Conservation (phyloP, 2,888 invertebrate genomes). For the Euspilapteryx auroguttella region DNA sequence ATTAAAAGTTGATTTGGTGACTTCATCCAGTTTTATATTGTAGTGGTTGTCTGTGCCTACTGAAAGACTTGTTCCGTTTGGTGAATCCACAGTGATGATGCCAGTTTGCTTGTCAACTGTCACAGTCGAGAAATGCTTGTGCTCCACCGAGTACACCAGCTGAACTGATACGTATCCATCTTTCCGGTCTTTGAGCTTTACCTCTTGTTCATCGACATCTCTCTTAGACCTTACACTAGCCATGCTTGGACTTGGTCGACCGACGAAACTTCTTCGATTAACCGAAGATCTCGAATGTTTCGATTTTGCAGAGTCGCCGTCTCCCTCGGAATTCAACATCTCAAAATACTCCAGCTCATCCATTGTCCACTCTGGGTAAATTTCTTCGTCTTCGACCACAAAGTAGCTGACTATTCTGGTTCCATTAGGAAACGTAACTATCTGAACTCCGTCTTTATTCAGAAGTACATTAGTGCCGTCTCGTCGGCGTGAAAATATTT, state of each 20-base stretch:
- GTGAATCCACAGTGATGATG: conserved; percentile 29
- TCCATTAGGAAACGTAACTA: conserved; percentile 36
- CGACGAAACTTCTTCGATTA: conserved; percentile 22
- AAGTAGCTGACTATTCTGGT: conserved; percentile 34
- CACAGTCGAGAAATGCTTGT: conserved; percentile 54
- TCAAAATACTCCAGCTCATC: conserved; percentile 28
- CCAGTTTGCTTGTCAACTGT: conserved; percentile 31
- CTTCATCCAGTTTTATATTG: conserved; percentile 24
- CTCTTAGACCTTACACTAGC: conserved; percentile 9
- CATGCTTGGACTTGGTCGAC: conserved; percentile 10
- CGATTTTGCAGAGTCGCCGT: conserved; percentile 10
- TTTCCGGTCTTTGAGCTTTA: conserved; percentile 12
- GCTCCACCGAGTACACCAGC: conserved; percentile 37
- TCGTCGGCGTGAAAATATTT: conserved; percentile 40
- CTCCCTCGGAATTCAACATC: conserved; percentile 15
- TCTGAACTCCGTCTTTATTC: conserved; percentile 36
- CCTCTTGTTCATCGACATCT: conserved; percentile 17
- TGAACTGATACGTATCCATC: conserved; percentile 40
- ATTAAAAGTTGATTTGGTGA: conserved; percentile 30
- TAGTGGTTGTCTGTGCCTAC: conserved; percentile 24
- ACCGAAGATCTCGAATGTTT: conserved; percentile 14
- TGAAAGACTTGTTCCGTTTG: conserved; percentile 24
- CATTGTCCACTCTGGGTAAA: conserved; percentile 41
- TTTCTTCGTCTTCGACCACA: conserved; percentile 29
- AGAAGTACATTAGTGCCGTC: conserved; percentile 37